phyloP scores from a whole-genome alignment of 2,797 vertebrate species.

The Menidia menidia region DNA sequence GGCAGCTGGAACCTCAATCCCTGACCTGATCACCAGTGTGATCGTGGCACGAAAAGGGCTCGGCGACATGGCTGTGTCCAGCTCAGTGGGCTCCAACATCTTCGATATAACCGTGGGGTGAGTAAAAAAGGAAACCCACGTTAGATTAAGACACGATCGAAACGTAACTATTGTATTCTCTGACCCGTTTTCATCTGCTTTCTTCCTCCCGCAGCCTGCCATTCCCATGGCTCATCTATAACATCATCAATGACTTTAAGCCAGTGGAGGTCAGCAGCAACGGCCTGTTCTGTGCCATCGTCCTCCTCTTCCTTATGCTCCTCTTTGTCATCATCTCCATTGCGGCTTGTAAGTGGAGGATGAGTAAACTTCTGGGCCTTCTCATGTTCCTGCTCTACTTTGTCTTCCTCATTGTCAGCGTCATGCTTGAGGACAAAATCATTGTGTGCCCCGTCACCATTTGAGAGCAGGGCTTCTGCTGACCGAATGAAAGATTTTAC shows the following conservation, averaged over 20 bases:
- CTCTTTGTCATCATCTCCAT: constrained; percentile 97
- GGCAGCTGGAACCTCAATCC: constrained; percentile 97
- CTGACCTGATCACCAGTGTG: constrained; percentile 98
- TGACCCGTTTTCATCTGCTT: constrained; percentile 11
- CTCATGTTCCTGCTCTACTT: constrained; percentile 97
- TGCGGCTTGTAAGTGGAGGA: constrained; percentile 93
- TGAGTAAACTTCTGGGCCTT: constrained; percentile 95
- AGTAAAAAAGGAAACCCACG: constrained; percentile 47
- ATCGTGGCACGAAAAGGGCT: constrained; percentile 97
- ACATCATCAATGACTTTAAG: constrained; percentile 82
- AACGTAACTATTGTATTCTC: not conserved
- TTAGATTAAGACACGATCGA: not conserved
- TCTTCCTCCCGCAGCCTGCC: constrained; percentile 86
- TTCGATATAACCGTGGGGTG: constrained; percentile 99
- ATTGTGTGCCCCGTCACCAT: constrained; percentile 91
- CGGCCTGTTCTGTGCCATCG: constrained; percentile 97
- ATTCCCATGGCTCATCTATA: constrained; percentile 93
- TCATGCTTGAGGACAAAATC: constrained; percentile 95
- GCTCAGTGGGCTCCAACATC: constrained; percentile 99
- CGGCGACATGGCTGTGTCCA: constrained; percentile 98
- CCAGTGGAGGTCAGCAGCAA: constrained; percentile 95
- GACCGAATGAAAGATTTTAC: not conserved
- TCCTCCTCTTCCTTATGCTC: constrained; percentile 99
- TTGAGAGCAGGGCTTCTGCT: constrained; percentile 69
- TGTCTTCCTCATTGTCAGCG: constrained; percentile 92